Evolutionary conservation across 2,113 vertebrate species (phyloP).

Genomic region (Tetraodon nigroviridis): DNA sequence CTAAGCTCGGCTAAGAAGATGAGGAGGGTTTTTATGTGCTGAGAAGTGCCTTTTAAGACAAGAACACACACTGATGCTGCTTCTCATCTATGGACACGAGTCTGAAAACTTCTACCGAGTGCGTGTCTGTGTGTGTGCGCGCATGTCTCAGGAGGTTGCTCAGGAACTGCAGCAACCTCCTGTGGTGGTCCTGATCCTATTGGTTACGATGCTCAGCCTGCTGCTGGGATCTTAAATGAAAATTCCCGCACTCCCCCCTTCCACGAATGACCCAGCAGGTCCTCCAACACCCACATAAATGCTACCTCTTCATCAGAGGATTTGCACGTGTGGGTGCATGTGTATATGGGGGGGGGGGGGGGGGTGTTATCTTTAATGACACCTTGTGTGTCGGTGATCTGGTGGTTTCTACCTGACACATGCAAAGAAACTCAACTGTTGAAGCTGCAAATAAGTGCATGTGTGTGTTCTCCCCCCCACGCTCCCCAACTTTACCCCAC

Average conservation of each 20-base stretch:
- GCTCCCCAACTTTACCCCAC: slow-evolving; percentile 60
- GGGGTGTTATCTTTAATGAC: slow-evolving; percentile 3
- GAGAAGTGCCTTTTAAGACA: slow-evolving; percentile 32
- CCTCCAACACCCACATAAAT: slow-evolving; percentile 38
- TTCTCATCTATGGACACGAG: slow-evolving; percentile 49
- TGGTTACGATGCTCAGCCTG: slow-evolving; percentile 64
- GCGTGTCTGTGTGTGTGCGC: slow-evolving; percentile 17
- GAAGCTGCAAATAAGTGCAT: slow-evolving; percentile 49
- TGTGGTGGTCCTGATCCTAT: slow-evolving; percentile 63
- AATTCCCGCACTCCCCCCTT: slow-evolving; percentile 65
- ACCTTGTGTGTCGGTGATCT: too few relatives aligned
- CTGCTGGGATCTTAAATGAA: slow-evolving; percentile 68
- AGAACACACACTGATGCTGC: slow-evolving; percentile 47
- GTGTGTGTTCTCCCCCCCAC: slow-evolving; percentile 44
- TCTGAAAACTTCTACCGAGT: slow-evolving; percentile 26
- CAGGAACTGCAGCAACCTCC: slow-evolving; percentile 55
- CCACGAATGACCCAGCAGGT: slow-evolving; percentile 55
- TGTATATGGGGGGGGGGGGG: slow-evolving; percentile 26
- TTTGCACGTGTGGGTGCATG: slow-evolving; percentile 35
- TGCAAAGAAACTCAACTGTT: slow-evolving; percentile 20
- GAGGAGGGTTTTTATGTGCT: slow-evolving; percentile 59
- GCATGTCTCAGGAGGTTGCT: slow-evolving; percentile 42
- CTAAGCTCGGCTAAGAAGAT: slow-evolving; percentile 64
- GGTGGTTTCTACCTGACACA: neutral
- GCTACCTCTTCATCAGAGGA: slow-evolving; percentile 44